A percentile compares a stretch with the other conserved stretches of the same genome.
Conservation (phyloP, 1,140 invertebrate genomes). For the Macrocentrus cingulum region DNA sequence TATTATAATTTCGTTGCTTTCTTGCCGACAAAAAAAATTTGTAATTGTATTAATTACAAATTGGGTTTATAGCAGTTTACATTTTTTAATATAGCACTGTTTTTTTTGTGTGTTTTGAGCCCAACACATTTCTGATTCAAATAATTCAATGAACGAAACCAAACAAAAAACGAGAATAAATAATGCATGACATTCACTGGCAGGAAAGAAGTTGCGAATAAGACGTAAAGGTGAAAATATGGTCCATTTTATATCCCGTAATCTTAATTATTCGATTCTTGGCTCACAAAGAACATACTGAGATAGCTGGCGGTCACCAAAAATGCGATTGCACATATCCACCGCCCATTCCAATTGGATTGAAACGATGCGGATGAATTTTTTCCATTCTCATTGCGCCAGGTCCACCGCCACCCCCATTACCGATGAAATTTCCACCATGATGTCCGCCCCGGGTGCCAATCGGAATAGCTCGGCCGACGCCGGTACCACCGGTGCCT, state of each 20-base stretch:
- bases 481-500: constrained; percentile 14
- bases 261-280: not conserved
- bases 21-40: too few species aligned
- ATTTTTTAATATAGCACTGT: too few species aligned
- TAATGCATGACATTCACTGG: not conserved
- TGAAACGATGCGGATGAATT: constrained; percentile 56
- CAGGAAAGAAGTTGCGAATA: not conserved
- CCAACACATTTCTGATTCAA: too few species aligned
- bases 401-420: constrained; percentile 46
- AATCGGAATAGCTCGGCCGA: constrained; percentile 35
- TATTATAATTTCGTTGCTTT: too few species aligned
- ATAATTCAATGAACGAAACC: constrained; percentile 3
- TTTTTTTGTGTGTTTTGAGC: too few species aligned
- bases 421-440: constrained; percentile 42
- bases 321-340: constrained; percentile 56
- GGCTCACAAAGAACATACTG: not conserved
- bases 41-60: too few species aligned
- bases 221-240: not conserved
- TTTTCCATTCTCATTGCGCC: constrained; percentile 59
- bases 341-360: constrained; percentile 56
- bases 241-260: not conserved
- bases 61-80: too few species aligned
- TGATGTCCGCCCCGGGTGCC: constrained; percentile 45
- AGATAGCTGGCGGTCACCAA: constrained; percentile 46
- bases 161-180: not conserved